phyloP scores from a whole-genome alignment of 2,888 invertebrate species.

The Drosophila barbarae region DNA sequence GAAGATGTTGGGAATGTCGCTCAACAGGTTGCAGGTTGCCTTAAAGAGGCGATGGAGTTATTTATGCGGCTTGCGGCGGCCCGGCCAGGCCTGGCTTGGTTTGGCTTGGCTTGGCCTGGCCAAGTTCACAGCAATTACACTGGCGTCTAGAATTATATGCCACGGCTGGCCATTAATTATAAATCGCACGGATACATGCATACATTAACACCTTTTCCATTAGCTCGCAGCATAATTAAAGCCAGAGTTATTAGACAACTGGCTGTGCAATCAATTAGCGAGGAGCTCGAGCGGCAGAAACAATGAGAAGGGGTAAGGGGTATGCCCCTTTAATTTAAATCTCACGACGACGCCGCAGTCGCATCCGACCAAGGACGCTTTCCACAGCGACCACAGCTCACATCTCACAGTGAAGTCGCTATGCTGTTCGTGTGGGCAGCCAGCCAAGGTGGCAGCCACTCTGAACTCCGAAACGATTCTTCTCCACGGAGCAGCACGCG shows the following conservation, averaged over 20 bases:
- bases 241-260: slow-evolving; percentile 67
- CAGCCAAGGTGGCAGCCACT: slow-evolving; percentile 40
- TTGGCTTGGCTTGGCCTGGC: slow-evolving; percentile 17
- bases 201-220: slow-evolving; percentile 68
- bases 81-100: background rate
- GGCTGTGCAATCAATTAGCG: slow-evolving; percentile 71
- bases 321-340: slow-evolving; percentile 66
- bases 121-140: slow-evolving; percentile 67
- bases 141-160: slow-evolving; percentile 53
- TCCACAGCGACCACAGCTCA: slow-evolving; percentile 38
- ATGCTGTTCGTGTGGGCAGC: slow-evolving; percentile 51
- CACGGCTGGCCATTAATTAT: slow-evolving; percentile 56
- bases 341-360: slow-evolving; percentile 53
- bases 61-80: slow-evolving; percentile 15
- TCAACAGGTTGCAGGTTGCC: slow-evolving; percentile 57
- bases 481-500: slow-evolving; percentile 37
- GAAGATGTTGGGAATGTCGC: slow-evolving; percentile 50
- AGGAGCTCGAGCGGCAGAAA: slow-evolving; percentile 34
- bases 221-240: slow-evolving; percentile 63
- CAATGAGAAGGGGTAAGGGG: slow-evolving; percentile 45
- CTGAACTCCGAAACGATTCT: slow-evolving; percentile 18
- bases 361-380: slow-evolving; percentile 62
- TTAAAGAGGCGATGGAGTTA: slow-evolving; percentile 23
- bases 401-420: background rate
- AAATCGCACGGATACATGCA: slow-evolving; percentile 40